phyloP scores from a whole-genome alignment of 2,113 vertebrate species.

The Dromaius novaehollandiae region DNA sequence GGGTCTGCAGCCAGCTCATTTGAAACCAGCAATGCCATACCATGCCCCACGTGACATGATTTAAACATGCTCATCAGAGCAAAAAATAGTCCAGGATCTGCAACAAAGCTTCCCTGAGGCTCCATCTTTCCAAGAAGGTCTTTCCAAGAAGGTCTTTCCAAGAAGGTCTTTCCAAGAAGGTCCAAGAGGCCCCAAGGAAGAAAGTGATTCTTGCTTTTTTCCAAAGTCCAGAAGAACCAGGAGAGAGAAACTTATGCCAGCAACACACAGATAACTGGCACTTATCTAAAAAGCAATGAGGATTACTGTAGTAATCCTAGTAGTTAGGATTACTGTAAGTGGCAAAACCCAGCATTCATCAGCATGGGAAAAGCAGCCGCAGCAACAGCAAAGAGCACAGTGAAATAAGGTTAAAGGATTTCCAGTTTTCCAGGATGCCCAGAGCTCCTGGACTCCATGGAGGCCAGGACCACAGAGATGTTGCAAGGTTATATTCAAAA shows the following conservation, averaged over 20 bases:
- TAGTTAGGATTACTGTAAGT: not conserved
- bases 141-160: too few species aligned
- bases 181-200: not conserved
- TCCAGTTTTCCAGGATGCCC: not conserved
- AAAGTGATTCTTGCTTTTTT: not conserved
- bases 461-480: not conserved
- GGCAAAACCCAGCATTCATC: not conserved
- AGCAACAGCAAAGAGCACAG: not conserved
- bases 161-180: too few species aligned
- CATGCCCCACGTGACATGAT: not conserved
- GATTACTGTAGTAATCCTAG: not conserved
- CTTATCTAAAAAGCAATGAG: not conserved
- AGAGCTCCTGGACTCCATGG: not conserved
- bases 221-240: not conserved
- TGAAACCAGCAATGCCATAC: not conserved
- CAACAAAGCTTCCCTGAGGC: not conserved
- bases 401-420: not conserved
- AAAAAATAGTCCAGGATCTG: not conserved
- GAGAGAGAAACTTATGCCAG: not conserved
- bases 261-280: not conserved
- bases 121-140: not conserved
- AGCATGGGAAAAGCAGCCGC: not conserved
- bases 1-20: not conserved
- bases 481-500: not conserved
- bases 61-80: not conserved